A percentile compares a stretch with the other conserved stretches of the same genome.
Evolutionary conservation across 2,888 invertebrate genomes (phyloP).

Genomic region (Bembecia ichneumoniformis): DNA sequence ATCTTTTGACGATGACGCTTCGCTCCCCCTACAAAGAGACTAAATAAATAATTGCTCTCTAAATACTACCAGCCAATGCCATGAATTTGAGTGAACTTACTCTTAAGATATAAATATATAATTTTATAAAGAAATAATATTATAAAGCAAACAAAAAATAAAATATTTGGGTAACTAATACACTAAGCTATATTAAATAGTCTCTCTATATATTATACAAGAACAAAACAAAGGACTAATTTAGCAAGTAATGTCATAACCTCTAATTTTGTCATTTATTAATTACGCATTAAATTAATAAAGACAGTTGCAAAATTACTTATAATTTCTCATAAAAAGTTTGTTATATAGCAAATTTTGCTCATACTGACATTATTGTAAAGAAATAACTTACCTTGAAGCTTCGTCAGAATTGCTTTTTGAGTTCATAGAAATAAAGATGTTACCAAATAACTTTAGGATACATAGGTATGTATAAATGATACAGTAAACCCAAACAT

Average conservation of each 20-base stretch:
- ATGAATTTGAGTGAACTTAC: not conserved
- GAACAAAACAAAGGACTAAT: constrained; percentile 54
- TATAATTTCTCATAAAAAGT: too few relatives aligned
- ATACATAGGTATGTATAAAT: constrained; percentile 35
- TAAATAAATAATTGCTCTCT: constrained; percentile 7
- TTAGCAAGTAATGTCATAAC: constrained; percentile 65
- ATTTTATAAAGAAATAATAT: too few relatives aligned
- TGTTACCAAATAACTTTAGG: constrained; percentile 42
- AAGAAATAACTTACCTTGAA: constrained; percentile 54
- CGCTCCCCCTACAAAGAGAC: constrained; percentile 54
- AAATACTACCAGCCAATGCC: not conserved
- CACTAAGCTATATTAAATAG: constrained; percentile 10
- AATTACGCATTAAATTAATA: constrained; percentile 25
- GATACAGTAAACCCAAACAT: constrained; percentile 31
- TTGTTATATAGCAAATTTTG: too few relatives aligned
- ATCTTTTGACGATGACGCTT: constrained; percentile 66
- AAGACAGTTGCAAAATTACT: not conserved
- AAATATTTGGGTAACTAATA: not conserved
- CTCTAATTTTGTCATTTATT: constrained; percentile 21
- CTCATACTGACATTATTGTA: not conserved
- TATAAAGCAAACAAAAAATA: too few relatives aligned
- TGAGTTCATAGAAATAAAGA: constrained; percentile 69
- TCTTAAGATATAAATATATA: too few relatives aligned
- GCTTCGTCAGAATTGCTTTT: constrained; percentile 71
- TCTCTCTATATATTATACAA: constrained; percentile 15